Evolutionary conservation across 2,797 vertebrate species (phyloP).

Genomic region (Sebastes steindachneri): DNA sequence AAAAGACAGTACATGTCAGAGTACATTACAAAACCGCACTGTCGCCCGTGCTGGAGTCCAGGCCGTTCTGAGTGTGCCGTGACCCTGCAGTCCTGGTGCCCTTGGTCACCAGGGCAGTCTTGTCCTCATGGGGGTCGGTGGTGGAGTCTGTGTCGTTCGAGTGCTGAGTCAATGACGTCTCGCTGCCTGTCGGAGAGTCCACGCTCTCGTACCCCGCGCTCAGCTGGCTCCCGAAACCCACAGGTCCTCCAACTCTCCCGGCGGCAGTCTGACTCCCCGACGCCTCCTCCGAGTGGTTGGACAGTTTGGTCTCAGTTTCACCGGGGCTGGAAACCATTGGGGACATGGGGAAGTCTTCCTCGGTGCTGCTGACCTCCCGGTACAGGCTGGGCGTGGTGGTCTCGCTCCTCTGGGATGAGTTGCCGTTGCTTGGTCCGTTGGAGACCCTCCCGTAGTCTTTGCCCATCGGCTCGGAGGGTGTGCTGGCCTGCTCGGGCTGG

Average conservation of each 20-base stretch:
- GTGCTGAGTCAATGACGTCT: slow-evolving; percentile 98
- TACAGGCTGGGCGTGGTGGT: slow-evolving; percentile 88
- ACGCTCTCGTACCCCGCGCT: slow-evolving; percentile 98
- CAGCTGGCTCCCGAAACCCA: slow-evolving; percentile 92
- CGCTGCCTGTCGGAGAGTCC: slow-evolving; percentile 99
- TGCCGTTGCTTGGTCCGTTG: slow-evolving; percentile 96
- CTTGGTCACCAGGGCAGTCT: slow-evolving; percentile 91
- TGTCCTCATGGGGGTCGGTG: slow-evolving; percentile 96
- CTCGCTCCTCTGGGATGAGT: slow-evolving; percentile 92
- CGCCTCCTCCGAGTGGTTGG: slow-evolving; percentile 95
- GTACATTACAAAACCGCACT: slow-evolving; percentile 80
- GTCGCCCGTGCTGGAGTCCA: slow-evolving; percentile 88
- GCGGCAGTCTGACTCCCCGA: slow-evolving; percentile 74
- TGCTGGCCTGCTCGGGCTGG: slow-evolving; percentile 83
- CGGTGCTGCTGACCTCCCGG: slow-evolving; percentile 92
- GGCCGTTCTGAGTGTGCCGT: slow-evolving; percentile 96
- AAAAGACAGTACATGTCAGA: slow-evolving; percentile 73
- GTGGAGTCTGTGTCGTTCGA: slow-evolving; percentile 99
- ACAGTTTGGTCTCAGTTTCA: slow-evolving; percentile 93
- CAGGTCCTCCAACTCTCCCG: slow-evolving; percentile 61
- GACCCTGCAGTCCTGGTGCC: slow-evolving; percentile 96
- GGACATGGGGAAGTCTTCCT: slow-evolving; percentile 95
- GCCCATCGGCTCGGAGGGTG: slow-evolving; percentile 81
- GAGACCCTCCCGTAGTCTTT: slow-evolving; percentile 95
- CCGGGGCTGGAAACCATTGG: slow-evolving; percentile 91